Base-by-base conservation (phyloP, 23 tunicate species). In the Trididemnum clinides region DNA sequence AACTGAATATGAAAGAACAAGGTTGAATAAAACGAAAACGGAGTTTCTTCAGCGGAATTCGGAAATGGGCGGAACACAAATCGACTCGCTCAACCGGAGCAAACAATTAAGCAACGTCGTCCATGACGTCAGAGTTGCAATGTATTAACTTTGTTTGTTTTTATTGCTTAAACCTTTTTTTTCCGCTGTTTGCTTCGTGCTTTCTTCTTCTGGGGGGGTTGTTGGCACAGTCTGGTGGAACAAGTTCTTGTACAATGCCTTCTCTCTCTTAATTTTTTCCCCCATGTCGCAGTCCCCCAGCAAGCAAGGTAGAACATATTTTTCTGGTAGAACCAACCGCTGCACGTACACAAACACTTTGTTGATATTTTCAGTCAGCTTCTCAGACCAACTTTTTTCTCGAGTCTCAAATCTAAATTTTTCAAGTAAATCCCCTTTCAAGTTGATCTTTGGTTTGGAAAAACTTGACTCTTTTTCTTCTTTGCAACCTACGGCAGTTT, bases 231-330 rank as follows among this genome's bases (percentile, higher is more conserved):
- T 80, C 6, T 70, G 21, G 28, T 27, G 64, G 21, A 88, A 22
- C 28, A 88, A 28, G 70, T 82, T 88, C 0, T 65, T 28, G 38
- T 88, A 88, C 31, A 62, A 32, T 30, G 88, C 98, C 37, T 85
- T 88, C 51, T 93, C 89, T 49, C 80, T 72, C 31, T 88, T 71
- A 22, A 88, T 84, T 34, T 93, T 71, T 38, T 88, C 84, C 72
- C 79, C 93, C 92, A 93, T 88, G 49, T 84, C 84, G 64, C 97
- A 92, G 39, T 87, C 97, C 2, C 97, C 97, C 20, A 92, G 71
- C 5, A 92, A 31, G 50, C 97, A 92, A 18, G 97, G 97, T 70
- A 92, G 39, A 1, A 80, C 87, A 50, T 79, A 92, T 36, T 87
- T 78, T 36, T 92, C 91, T 0, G 97, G 97, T 1, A 92, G 71